These are phyloP conservation scores for Chymomyza amoena DNA, from an alignment of 2,888 invertebrate species.

Conservation along the genomic window DNA sequence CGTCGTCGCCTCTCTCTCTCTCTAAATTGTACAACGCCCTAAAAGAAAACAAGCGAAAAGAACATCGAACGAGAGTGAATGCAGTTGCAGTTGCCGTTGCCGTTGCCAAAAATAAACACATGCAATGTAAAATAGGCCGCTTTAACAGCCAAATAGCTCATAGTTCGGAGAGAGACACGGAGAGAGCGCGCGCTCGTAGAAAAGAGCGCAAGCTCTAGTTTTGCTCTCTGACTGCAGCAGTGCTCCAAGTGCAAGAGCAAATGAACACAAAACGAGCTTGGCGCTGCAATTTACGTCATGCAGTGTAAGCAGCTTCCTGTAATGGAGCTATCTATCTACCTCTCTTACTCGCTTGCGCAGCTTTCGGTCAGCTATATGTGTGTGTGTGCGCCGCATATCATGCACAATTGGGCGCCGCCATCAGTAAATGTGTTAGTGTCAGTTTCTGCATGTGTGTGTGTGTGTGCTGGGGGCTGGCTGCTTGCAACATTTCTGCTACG, in stretches of 20 bases:
- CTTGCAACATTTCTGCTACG: conserved; percentile 25
- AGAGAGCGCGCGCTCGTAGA: not conserved
- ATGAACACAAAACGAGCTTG: not conserved
- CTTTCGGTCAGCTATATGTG: not conserved
- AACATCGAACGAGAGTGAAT: conserved; percentile 64
- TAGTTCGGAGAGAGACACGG: not conserved
- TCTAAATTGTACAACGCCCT: conserved; percentile 64
- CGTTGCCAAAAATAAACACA: conserved; percentile 68
- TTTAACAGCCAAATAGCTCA: conserved; percentile 42
- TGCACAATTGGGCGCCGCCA: not conserved
- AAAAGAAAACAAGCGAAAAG: conserved; percentile 43
- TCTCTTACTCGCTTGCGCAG: not conserved
- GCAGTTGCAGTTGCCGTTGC: conserved; percentile 42
- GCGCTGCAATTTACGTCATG: conserved; percentile 52
- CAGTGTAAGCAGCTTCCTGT: conserved; percentile 19
- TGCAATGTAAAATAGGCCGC: conserved; percentile 67
- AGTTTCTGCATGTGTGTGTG: not conserved
- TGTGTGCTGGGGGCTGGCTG: conserved; percentile 29
- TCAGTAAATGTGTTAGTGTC: not conserved
- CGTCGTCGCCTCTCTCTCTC: conserved; percentile 17
- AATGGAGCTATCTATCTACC: conserved; percentile 11
- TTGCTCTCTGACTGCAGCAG: conserved; percentile 9
- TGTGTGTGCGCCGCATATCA: not conserved
- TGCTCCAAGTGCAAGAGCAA: conserved; percentile 69
- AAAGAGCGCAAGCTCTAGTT: conserved; percentile 8